Conservation (phyloP, 2,113 vertebrate genomes). For the Neogale vison region DNA sequence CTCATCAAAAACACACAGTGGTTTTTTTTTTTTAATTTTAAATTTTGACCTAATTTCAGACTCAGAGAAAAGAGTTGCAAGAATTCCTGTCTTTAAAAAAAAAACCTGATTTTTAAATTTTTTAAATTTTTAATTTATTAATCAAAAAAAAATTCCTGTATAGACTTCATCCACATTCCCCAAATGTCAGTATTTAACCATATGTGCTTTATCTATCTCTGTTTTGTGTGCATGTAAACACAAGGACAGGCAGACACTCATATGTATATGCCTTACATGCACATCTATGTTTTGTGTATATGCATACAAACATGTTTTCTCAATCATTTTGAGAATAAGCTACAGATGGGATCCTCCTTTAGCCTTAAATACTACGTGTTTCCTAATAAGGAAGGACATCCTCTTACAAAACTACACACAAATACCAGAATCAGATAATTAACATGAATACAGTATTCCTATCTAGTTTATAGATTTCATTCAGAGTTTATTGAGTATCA, state of each 20-base stretch:
- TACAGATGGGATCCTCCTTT: background rate
- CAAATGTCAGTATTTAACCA: background rate
- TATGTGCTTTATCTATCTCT: background rate
- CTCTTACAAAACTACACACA: background rate
- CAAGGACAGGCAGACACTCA: background rate
- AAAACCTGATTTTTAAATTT: too few relatives aligned
- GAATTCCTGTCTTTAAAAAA: background rate
- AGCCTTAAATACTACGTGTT: background rate
- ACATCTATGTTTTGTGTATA: background rate
- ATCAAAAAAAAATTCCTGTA: background rate
- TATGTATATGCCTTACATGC: background rate
- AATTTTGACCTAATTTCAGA: background rate
- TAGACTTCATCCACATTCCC: background rate
- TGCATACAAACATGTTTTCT: background rate
- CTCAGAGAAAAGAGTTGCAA: background rate
- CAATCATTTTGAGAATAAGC: background rate
- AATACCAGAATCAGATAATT: constrained; percentile 36
- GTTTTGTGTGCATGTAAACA: background rate
- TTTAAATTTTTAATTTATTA: background rate
- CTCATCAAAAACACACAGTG: background rate
- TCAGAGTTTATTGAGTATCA: background rate
- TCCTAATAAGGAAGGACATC: background rate
- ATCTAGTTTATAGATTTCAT: background rate
- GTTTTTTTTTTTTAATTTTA: background rate
- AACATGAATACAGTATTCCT: background rate